A percentile compares a stretch with the other conserved stretches of the same genome.
Evolutionary conservation across 2,113 vertebrate genomes (phyloP).

Genomic region (Crotalus tigris): DNA sequence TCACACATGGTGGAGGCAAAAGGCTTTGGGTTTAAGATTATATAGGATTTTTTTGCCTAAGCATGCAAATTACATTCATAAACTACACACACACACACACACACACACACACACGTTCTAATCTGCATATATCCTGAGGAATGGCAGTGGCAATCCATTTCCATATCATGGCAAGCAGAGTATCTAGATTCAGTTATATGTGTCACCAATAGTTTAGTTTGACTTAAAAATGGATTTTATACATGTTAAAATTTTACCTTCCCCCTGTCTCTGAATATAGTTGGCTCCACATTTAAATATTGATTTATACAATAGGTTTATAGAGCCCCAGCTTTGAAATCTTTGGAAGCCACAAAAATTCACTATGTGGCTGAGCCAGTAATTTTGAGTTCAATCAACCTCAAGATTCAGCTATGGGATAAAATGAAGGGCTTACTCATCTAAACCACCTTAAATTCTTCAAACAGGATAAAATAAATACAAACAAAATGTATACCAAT

Average conservation of each 20-base stretch:
- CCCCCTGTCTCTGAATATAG: not conserved
- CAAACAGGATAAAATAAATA: not conserved
- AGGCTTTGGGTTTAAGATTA: not conserved
- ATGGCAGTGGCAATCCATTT: not conserved
- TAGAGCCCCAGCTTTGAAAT: not conserved
- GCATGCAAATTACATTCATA: not conserved
- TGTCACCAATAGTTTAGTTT: not conserved
- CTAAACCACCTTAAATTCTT: not conserved
- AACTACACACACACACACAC: too few species aligned
- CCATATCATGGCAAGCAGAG: not conserved
- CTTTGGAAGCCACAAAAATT: not conserved
- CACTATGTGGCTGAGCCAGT: not conserved
- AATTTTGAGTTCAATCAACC: not conserved
- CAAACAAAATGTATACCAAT: not conserved
- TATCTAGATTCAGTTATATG: not conserved
- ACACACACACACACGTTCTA: too few species aligned
- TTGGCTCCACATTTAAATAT: not conserved
- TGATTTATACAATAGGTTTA: not conserved
- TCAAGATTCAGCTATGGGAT: not conserved
- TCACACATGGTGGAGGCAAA: not conserved
- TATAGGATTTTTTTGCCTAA: not conserved
- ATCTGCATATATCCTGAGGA: not conserved
- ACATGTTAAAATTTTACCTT: not conserved
- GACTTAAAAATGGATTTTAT: not conserved
- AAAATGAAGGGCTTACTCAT: not conserved